A percentile compares a stretch with the other conserved stretches of the same genome.
Evolutionary conservation across 2,797 vertebrate species (phyloP).

Genomic region (Chiloscyllium punctatum): DNA sequence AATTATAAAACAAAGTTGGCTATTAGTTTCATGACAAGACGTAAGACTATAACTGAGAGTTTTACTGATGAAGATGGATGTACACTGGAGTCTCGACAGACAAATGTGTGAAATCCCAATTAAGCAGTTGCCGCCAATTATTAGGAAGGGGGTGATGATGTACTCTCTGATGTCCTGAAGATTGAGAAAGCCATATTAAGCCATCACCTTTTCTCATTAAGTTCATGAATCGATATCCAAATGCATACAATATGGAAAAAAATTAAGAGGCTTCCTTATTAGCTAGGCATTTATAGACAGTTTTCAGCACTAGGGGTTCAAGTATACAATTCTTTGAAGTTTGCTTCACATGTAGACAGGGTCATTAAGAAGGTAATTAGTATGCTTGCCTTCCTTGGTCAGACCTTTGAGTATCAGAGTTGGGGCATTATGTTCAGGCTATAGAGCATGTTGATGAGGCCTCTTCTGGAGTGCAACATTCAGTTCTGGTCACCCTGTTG

Average conservation of each 20-base stretch:
- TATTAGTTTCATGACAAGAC: not conserved
- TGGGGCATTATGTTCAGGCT: no score
- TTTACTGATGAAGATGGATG: not conserved
- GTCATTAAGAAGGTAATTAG: no score
- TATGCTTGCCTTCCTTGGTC: no score
- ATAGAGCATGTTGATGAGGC: no score
- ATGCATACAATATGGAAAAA: not conserved
- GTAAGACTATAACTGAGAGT: not conserved
- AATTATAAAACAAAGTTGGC: not conserved
- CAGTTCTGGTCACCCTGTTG: no score
- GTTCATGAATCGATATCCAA: not conserved
- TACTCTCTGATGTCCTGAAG: not conserved
- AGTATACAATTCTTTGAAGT: no score
- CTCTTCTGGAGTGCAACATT: no score
- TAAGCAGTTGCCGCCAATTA: no score
- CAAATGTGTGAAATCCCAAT: not conserved
- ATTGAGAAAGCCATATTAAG: not conserved
- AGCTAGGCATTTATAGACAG: not conserved
- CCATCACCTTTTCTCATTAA: not conserved
- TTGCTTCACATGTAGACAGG: no score
- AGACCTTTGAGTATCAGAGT: no score
- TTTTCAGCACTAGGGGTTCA: not conserved
- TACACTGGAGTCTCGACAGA: not conserved
- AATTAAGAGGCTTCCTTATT: not conserved
- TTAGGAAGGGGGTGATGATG: no score